phyloP scores from a whole-genome alignment of 1,140 invertebrate genomes.

The Papilio polytes region DNA sequence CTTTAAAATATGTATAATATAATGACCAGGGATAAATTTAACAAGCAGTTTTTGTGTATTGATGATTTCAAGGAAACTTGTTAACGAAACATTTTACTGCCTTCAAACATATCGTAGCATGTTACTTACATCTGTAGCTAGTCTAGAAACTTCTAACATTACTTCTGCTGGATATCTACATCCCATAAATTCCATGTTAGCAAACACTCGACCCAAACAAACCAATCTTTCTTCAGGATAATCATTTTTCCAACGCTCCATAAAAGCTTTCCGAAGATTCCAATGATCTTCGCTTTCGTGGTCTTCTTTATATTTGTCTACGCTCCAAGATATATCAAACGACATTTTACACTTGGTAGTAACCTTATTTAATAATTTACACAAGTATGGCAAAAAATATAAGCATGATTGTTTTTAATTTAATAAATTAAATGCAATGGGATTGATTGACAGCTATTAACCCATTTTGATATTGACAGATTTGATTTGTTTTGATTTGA shows the following conservation, averaged over 20 bases:
- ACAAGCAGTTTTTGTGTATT: conserved; percentile 21
- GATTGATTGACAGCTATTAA: too few relatives aligned
- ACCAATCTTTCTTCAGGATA: conserved; percentile 90
- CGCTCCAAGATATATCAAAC: conserved; percentile 83
- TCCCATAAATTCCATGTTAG: conserved; percentile 93
- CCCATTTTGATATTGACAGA: too few relatives aligned
- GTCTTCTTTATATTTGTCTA: conserved; percentile 87
- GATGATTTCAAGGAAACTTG: background rate
- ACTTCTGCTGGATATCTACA: conserved; percentile 88
- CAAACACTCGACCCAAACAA: conserved; percentile 92
- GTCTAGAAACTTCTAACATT: conserved; percentile 82
- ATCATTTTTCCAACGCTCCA: conserved; percentile 88
- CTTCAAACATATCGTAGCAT: background rate
- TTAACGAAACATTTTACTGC: background rate
- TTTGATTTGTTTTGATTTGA: too few relatives aligned
- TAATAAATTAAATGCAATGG: background rate
- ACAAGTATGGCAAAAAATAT: conserved; percentile 31
- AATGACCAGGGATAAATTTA: conserved; percentile 44
- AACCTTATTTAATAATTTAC: conserved; percentile 39
- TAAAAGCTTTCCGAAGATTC: conserved; percentile 90
- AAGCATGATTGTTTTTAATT: background rate
- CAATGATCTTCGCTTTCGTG: conserved; percentile 94
- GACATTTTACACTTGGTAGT: conserved; percentile 55
- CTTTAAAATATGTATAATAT: conserved; percentile 46
- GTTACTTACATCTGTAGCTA: conserved; percentile 80